Conservation (phyloP, 2,113 vertebrate species). For the Xiphorhynchus elegans region DNA sequence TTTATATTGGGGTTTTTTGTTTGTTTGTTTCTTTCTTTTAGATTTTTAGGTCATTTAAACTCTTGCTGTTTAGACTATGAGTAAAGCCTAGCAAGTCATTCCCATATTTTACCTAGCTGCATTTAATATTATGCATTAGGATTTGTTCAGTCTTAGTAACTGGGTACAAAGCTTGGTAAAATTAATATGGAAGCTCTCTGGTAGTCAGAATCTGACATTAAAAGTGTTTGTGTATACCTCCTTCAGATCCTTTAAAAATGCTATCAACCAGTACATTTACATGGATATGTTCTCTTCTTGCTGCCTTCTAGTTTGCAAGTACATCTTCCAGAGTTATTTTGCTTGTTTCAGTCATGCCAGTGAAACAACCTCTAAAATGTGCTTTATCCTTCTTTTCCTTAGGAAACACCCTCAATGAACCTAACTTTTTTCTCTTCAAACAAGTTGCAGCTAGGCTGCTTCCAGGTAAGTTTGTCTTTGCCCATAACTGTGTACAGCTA, state of each 20-base stretch:
- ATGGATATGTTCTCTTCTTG: background rate
- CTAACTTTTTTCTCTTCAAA: background rate
- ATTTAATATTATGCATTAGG: background rate
- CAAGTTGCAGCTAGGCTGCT: background rate
- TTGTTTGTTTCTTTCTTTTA: background rate
- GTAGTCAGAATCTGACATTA: background rate
- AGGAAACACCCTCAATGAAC: background rate
- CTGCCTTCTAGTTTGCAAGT: background rate
- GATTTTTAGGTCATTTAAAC: background rate
- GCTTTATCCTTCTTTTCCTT: background rate
- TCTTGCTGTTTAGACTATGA: background rate
- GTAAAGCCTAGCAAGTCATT: background rate
- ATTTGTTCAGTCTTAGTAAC: background rate
- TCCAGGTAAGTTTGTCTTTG: background rate
- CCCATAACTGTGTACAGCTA: background rate
- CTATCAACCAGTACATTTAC: background rate
- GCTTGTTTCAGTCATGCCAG: background rate
- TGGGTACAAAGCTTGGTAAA: background rate
- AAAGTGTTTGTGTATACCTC: accelerated
- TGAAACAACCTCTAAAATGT: background rate
- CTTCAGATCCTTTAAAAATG: background rate
- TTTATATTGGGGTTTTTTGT: background rate
- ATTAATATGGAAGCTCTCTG: background rate
- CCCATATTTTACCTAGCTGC: background rate
- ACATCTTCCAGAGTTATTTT: background rate